These are phyloP conservation scores for Actias luna DNA, from an alignment of 2,888 invertebrate species.

Conservation along the genomic window DNA sequence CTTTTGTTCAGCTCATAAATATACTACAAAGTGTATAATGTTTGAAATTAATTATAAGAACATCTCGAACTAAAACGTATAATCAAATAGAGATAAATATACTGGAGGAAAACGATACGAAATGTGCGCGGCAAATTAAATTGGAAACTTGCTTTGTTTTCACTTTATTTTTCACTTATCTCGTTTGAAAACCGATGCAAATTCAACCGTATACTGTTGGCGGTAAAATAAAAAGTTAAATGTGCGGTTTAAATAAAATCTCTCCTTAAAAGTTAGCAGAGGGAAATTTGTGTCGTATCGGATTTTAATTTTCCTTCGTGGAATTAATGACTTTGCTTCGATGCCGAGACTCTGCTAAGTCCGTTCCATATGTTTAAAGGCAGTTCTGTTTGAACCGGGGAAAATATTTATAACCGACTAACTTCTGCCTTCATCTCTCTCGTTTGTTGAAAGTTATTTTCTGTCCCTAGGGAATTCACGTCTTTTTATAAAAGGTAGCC, in stretches of 20 bases:
- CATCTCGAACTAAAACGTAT: conserved; percentile 35
- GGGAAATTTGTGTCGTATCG: conserved; percentile 78
- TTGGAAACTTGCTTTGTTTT: conserved; percentile 62
- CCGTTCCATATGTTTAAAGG: conserved; percentile 63
- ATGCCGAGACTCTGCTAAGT: conserved; percentile 42
- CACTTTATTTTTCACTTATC: conserved; percentile 32
- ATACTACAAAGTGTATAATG: too few species aligned
- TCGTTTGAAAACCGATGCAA: neutral
- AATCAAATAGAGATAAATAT: conserved; percentile 77
- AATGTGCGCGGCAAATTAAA: conserved; percentile 75
- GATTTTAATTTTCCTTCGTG: conserved; percentile 76
- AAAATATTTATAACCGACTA: neutral
- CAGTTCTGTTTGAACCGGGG: conserved; percentile 44
- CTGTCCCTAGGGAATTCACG: too few species aligned
- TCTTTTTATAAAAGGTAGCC: too few species aligned
- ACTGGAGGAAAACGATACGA: conserved; percentile 66
- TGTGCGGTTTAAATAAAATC: neutral
- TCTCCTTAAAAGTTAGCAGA: conserved; percentile 17
- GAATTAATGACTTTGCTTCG: conserved; percentile 77
- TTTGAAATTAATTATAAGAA: conserved; percentile 5
- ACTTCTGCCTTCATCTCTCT: too few species aligned
- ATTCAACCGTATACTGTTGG: neutral
- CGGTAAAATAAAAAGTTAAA: conserved; percentile 30
- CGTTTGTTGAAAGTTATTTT: too few species aligned
- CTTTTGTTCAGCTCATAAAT: too few species aligned